Evolutionary conservation across 2,888 invertebrate genomes (phyloP), one percentile per base, ranked within the genome.

Genomic region (Neoaliturus tenellus): DNA sequence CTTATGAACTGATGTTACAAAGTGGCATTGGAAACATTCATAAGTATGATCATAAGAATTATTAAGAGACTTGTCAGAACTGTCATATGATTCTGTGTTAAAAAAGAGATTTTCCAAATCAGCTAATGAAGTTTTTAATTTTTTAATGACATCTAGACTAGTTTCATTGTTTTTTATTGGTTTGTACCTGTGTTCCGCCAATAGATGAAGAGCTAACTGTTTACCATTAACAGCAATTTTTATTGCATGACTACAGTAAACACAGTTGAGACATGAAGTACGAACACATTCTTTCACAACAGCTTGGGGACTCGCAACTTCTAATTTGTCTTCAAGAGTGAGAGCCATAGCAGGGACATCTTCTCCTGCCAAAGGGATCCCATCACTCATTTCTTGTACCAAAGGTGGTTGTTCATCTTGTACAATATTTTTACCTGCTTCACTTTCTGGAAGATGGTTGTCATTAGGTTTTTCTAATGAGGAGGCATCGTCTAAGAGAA

Each of bases 1-100:
- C 91, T 97, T 97, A 90, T 96, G 96, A 83, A 95, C 92, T 80
- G 93, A 91, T 84, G 96, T 95, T 88, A 94, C 93, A 90, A 94
- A 96, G 87, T 95, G 93, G 91, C 97, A 97, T 88, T 96, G 96
- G 91, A 97, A 97, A 91, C 97, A 97, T 90, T 97, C 97, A 90
- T 96, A 97, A 12, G 93, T 91, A 86, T 95, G 93, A 83, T 95
- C 94, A 89, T 93, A 93, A 20, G 93, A 93, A 44, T 89, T 90
- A 86, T 82, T 90, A 87, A 86, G 89, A 89, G 28, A 89, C 90
- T 85, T 94, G 51, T 93, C 92, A 58, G 92, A 90, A 89, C 93
- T 94, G 88, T 94, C 95, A 88, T 94, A 95, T 23, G 93, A 93
- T 88, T 95, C 94, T 82, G 95, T 91, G 91, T 96, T 97, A 84